phyloP scores from a whole-genome alignment of 2,797 vertebrate species.

The Sitta carolinensis region DNA sequence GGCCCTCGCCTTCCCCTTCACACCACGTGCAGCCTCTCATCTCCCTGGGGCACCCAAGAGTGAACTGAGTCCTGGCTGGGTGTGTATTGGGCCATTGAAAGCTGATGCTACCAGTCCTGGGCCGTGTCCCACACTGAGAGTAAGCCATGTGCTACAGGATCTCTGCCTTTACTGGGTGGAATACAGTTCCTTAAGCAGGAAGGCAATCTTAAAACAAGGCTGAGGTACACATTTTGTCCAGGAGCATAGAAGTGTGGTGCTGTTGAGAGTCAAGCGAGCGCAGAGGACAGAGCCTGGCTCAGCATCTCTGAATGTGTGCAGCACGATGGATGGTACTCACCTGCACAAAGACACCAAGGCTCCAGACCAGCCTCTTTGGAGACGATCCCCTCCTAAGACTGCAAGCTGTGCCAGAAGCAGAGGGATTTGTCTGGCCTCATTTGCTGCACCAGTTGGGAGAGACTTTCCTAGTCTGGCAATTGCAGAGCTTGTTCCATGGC shows the following conservation, averaged over 20 bases:
- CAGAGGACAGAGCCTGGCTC: slow-evolving; percentile 11
- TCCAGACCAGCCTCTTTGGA: slow-evolving; percentile 17
- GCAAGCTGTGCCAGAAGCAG: slow-evolving; percentile 34
- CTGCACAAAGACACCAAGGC: background rate
- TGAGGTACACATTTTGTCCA: background rate
- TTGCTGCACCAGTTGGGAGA: slow-evolving; percentile 40
- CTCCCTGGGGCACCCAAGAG: slow-evolving; percentile 55
- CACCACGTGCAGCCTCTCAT: slow-evolving; percentile 39
- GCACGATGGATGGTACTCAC: slow-evolving; percentile 1
- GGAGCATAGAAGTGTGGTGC: slow-evolving; percentile 16
- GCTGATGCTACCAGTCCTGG: slow-evolving; percentile 15
- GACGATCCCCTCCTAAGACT: background rate
- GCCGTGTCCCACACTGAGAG: slow-evolving; percentile 10
- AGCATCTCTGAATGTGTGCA: background rate
- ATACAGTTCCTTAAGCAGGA: slow-evolving; percentile 4
- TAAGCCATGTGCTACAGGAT: slow-evolving; percentile 34
- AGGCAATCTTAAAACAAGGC: slow-evolving; percentile 23
- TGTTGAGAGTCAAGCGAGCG: background rate
- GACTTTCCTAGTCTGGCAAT: slow-evolving; percentile 18
- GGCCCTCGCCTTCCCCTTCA: slow-evolving; percentile 49
- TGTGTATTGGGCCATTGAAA: slow-evolving; percentile 6
- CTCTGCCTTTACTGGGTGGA: slow-evolving; percentile 45
- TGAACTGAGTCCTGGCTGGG: slow-evolving; percentile 37
- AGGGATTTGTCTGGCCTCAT: slow-evolving; percentile 24
- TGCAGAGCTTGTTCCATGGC: background rate